phyloP scores from a whole-genome alignment of 2,888 invertebrate species.

The Hemistola chrysoprasaria region DNA sequence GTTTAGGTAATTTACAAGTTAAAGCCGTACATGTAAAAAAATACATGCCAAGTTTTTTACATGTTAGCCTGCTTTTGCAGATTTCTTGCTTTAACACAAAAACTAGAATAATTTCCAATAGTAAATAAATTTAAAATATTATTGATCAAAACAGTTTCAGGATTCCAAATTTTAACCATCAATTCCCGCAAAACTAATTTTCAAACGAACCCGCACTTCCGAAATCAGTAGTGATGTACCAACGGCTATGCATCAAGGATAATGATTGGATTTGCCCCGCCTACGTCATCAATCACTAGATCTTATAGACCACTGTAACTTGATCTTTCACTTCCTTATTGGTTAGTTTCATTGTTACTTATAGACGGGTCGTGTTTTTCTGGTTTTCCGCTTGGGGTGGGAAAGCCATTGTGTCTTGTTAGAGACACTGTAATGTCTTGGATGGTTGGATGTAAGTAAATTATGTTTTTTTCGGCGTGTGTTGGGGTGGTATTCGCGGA shows the following conservation, averaged over 20 bases:
- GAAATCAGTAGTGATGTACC: constrained; percentile 64
- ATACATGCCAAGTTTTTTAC: no score
- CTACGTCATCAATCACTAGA: constrained; percentile 77
- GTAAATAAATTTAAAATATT: no score
- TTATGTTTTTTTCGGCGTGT: constrained; percentile 66
- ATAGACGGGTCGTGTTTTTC: constrained; percentile 37
- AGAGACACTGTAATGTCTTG: constrained; percentile 73
- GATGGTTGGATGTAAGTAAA: constrained; percentile 75
- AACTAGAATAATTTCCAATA: no score
- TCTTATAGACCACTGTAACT: constrained; percentile 38
- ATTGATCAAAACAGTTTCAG: not conserved
- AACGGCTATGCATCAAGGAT: constrained; percentile 78
- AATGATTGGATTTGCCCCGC: constrained; percentile 81
- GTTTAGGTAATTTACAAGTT: no score
- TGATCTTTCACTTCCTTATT: constrained; percentile 46
- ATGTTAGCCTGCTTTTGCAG: no score
- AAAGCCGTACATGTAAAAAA: no score
- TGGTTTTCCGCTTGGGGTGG: constrained; percentile 57
- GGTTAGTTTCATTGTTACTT: constrained; percentile 5
- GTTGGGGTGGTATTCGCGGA: constrained; percentile 36
- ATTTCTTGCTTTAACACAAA: no score
- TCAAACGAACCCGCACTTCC: constrained; percentile 42
- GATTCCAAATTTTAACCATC: constrained; percentile 24
- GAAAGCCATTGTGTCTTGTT: constrained; percentile 79
- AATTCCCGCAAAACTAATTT: constrained; percentile 41